phyloP scores from a whole-genome alignment of 2,888 invertebrate genomes.

The Tachina lurida region DNA sequence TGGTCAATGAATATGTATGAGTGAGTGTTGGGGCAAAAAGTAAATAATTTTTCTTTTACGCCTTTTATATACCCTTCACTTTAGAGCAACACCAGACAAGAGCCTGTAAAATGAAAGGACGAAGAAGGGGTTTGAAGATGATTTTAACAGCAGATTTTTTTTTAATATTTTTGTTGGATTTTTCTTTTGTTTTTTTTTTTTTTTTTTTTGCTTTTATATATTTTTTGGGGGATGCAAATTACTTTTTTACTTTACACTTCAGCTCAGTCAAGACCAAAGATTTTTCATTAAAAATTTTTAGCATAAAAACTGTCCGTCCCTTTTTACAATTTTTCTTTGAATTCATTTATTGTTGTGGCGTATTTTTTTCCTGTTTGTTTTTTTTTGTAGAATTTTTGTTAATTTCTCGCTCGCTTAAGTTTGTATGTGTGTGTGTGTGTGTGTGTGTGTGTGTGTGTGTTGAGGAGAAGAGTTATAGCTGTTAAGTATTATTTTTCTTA shows the following conservation, averaged over 20 bases:
- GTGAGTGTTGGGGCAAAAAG: slow-evolving; percentile 47
- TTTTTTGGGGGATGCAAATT: slow-evolving; percentile 65
- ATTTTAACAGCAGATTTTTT: slow-evolving; percentile 32
- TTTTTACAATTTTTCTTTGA: slow-evolving; percentile 38
- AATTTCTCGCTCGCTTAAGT: slow-evolving; percentile 35
- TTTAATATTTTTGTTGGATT: slow-evolving; percentile 10
- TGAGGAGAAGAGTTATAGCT: slow-evolving; percentile 33
- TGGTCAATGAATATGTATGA: slow-evolving; percentile 72
- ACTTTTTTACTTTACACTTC: slow-evolving; percentile 42
- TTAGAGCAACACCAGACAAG: slow-evolving; percentile 13
- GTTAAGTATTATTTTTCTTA: slow-evolving; percentile 60
- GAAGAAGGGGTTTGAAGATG: slow-evolving; percentile 41
- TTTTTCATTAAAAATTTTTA: slow-evolving; percentile 66
- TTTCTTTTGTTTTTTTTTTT: slow-evolving; percentile 9
- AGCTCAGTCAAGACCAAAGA: slow-evolving; percentile 58
- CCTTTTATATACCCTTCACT: slow-evolving; percentile 22
- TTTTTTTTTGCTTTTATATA: not conserved
- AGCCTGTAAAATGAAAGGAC: not conserved
- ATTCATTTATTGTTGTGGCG: slow-evolving; percentile 62
- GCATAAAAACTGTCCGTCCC: slow-evolving; percentile 49
- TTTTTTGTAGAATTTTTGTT: slow-evolving; percentile 31
- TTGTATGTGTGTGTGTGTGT: not conserved
- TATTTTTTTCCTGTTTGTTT: slow-evolving; percentile 34
- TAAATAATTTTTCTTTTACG: slow-evolving; percentile 51
- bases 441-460: not conserved